phyloP scores from a whole-genome alignment of 2,888 invertebrate genomes.

The Cataglyphis livida region DNA sequence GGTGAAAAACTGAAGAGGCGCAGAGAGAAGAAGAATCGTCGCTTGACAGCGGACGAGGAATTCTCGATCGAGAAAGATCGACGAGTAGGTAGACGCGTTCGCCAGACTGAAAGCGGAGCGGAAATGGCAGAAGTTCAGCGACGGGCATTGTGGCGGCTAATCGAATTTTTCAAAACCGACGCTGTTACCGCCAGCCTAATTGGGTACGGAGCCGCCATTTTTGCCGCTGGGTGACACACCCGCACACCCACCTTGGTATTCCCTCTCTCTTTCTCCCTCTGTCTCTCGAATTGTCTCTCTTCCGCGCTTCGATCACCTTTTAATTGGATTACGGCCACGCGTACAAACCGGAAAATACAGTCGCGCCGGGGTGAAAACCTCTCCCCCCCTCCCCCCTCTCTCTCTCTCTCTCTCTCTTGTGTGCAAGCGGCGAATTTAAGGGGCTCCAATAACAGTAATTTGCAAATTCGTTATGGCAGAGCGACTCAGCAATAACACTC shows the following conservation, averaged over 20 bases:
- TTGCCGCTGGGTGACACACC: slow-evolving; percentile 43
- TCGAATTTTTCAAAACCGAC: slow-evolving; percentile 74
- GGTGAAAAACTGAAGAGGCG: slow-evolving; percentile 44
- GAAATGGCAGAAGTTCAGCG: slow-evolving; percentile 32
- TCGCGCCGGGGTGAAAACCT: slow-evolving; percentile 39
- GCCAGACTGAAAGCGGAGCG: slow-evolving; percentile 11
- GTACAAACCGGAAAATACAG: slow-evolving; percentile 62
- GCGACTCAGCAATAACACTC: slow-evolving; percentile 36
- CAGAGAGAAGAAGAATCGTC: slow-evolving; percentile 7
- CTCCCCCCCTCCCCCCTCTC: neutral
- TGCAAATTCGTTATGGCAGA: slow-evolving; percentile 49
- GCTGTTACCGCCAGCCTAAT: slow-evolving; percentile 60
- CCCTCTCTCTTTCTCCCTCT: slow-evolving; percentile 28
- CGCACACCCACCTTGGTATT: slow-evolving; percentile 30
- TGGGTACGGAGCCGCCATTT: slow-evolving; percentile 58
- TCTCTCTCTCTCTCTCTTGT: neutral
- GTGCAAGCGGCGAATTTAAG: slow-evolving; percentile 46
- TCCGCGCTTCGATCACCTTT: slow-evolving; percentile 59
- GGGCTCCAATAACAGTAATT: slow-evolving; percentile 50
- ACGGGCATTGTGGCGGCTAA: slow-evolving; percentile 67
- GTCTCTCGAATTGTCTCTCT: slow-evolving; percentile 46
- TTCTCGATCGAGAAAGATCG: slow-evolving; percentile 45
- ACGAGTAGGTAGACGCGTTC: slow-evolving; percentile 32
- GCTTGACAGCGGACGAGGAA: slow-evolving; percentile 26
- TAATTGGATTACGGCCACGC: slow-evolving; percentile 66